Conservation (phyloP, 2,888 invertebrate genomes). For the Platynereis dumerilii region DNA sequence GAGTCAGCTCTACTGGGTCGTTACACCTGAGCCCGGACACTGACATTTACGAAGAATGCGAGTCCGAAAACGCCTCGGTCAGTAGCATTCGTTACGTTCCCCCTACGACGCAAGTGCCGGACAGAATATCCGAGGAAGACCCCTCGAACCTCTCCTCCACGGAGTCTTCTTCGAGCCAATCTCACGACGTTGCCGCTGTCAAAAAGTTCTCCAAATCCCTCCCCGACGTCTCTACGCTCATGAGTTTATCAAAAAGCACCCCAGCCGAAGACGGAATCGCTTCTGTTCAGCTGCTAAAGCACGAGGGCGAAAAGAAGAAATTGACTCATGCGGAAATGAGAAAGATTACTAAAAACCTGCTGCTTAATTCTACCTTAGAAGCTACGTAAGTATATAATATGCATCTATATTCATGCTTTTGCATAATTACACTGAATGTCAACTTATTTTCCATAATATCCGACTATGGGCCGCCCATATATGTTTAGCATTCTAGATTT, state of each 20-base stretch:
- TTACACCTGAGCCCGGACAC: constrained; percentile 57
- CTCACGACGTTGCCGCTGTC: background rate
- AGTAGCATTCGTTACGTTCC: constrained; percentile 11
- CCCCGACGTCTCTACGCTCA: constrained; percentile 30
- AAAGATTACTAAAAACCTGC: constrained; percentile 59
- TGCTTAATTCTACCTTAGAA: constrained; percentile 61
- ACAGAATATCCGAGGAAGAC: background rate
- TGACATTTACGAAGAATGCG: constrained; percentile 48
- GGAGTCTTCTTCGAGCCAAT: background rate
- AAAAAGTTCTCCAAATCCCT: constrained; percentile 30
- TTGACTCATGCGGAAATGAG: constrained; percentile 48
- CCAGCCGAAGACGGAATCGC: constrained; percentile 50
- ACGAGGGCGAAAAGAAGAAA: constrained; percentile 31
- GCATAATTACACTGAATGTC: too few relatives aligned
- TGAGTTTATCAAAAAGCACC: constrained; percentile 32
- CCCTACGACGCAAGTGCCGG: background rate
- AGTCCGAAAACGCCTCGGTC: constrained; percentile 12
- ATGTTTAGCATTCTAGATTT: too few relatives aligned
- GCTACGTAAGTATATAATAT: constrained; percentile 59
- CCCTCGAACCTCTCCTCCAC: background rate
- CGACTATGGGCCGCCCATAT: too few relatives aligned
- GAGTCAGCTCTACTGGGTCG: constrained; percentile 64
- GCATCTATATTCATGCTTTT: too few relatives aligned
- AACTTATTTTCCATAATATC: too few relatives aligned
- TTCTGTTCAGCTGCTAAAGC: constrained; percentile 51